These are phyloP conservation scores for Ispidina lecontei DNA, from an alignment of 2,797 vertebrate species.

Conservation along the genomic window DNA sequence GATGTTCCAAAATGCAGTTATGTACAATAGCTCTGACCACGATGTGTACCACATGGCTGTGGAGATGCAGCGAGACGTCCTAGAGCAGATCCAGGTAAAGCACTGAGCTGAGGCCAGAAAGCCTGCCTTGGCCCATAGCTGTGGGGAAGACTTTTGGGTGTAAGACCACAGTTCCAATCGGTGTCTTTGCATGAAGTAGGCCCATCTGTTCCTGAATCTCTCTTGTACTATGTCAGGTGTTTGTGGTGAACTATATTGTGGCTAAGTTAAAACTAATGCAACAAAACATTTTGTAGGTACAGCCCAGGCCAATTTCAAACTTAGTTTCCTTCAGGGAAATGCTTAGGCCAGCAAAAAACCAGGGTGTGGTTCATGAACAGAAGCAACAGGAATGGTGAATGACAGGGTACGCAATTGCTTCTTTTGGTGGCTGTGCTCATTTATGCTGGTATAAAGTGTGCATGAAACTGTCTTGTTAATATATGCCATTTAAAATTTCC, in stretches of 20 bases:
- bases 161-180: not conserved
- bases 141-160: not conserved
- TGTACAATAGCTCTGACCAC: slow-evolving; percentile 93
- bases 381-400: not conserved
- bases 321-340: slow-evolving; percentile 32
- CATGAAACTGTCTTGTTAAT: not conserved
- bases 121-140: not conserved
- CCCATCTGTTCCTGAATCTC: not conserved
- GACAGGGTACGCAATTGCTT: not conserved
- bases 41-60: slow-evolving; percentile 92
- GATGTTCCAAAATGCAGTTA: slow-evolving; percentile 93
- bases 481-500: not conserved
- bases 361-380: slow-evolving; percentile 51
- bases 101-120: slow-evolving; percentile 9
- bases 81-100: slow-evolving; percentile 89
- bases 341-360: slow-evolving; percentile 54
- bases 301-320: slow-evolving; percentile 6
- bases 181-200: not conserved
- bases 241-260: not conserved
- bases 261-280: not conserved
- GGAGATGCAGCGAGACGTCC: slow-evolving; percentile 90
- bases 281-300: not conserved
- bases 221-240: not conserved
- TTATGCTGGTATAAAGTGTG: not conserved
- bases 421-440: slow-evolving; percentile 6